These are phyloP conservation scores for Triplophysa tibetana DNA, from an alignment of 2,113 vertebrate species.

Conservation along the genomic window DNA sequence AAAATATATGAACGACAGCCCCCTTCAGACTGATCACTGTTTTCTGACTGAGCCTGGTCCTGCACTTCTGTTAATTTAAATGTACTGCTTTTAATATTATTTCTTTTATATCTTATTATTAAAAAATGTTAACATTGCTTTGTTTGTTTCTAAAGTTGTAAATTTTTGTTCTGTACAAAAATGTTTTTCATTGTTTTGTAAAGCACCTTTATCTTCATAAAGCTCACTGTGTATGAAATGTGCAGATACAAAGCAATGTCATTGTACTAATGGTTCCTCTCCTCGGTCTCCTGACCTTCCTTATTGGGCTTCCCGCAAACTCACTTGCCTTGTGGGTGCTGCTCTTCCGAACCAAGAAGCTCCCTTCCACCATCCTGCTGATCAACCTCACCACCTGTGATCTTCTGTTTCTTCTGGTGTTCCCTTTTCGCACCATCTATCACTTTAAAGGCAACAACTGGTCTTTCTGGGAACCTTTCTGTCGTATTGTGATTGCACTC, in stretches of 20 bases:
- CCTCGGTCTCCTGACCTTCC: slow-evolving; percentile 74
- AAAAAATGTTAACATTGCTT: no score
- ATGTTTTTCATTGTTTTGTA: no score
- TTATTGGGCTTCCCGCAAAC: slow-evolving; percentile 82
- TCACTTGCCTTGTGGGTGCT: slow-evolving; percentile 83
- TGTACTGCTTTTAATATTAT: no score
- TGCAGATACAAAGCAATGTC: slow-evolving; percentile 59
- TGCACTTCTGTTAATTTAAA: no score
- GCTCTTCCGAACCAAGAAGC: slow-evolving; percentile 70
- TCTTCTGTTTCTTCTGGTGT: slow-evolving; percentile 74
- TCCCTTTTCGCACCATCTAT: slow-evolving; percentile 84
- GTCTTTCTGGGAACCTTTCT: slow-evolving; percentile 80
- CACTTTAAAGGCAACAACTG: slow-evolving; percentile 83
- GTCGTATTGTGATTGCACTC: slow-evolving; percentile 72
- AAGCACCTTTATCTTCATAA: no score
- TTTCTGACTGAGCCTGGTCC: no score
- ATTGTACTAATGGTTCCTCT: slow-evolving; percentile 73
- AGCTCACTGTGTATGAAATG: no score
- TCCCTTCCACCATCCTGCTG: slow-evolving; percentile 79
- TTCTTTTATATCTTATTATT: no score
- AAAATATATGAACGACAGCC: neutral
- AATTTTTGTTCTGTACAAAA: no score
- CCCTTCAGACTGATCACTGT: no score
- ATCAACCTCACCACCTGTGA: slow-evolving; percentile 83
- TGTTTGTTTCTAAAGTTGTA: no score